These are phyloP conservation scores for Pilophorus perplexus DNA, from an alignment of 2,888 invertebrate genomes.

Conservation along the genomic window DNA sequence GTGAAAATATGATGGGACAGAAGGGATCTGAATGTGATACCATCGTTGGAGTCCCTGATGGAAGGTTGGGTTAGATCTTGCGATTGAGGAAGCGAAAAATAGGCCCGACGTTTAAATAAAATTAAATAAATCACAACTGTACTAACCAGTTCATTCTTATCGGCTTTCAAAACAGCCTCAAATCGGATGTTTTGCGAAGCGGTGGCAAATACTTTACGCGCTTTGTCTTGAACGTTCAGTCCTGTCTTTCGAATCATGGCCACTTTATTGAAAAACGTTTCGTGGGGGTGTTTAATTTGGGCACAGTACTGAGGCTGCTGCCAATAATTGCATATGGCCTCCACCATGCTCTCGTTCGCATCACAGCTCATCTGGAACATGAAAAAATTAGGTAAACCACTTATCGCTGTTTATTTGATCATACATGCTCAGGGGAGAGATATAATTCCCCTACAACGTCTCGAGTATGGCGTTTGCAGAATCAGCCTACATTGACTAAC, in stretches of 20 bases:
- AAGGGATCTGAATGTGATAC: too few relatives aligned
- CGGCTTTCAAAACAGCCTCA: slow-evolving; percentile 52
- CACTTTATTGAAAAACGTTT: slow-evolving; percentile 48
- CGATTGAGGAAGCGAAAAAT: background rate
- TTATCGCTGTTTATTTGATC: too few relatives aligned
- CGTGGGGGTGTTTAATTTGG: slow-evolving; percentile 7
- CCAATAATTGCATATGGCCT: slow-evolving; percentile 32
- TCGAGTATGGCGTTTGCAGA: too few relatives aligned
- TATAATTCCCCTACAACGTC: too few relatives aligned
- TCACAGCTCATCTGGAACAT: slow-evolving; percentile 13
- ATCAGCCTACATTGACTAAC: too few relatives aligned
- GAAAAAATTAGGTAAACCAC: background rate
- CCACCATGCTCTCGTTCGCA: background rate
- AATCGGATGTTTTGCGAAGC: slow-evolving; percentile 54
- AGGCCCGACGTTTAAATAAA: background rate
- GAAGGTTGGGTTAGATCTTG: background rate
- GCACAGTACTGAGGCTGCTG: slow-evolving; percentile 40
- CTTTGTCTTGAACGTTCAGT: background rate
- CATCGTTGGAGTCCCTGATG: too few relatives aligned
- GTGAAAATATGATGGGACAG: too few relatives aligned
- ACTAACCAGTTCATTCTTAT: slow-evolving; percentile 46
- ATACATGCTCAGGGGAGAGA: too few relatives aligned
- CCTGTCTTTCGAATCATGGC: background rate
- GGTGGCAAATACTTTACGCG: slow-evolving; percentile 47
- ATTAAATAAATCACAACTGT: background rate